These are phyloP conservation scores for Dasypogon diadema DNA, from an alignment of 2,888 invertebrate genomes.

Conservation along the genomic window DNA sequence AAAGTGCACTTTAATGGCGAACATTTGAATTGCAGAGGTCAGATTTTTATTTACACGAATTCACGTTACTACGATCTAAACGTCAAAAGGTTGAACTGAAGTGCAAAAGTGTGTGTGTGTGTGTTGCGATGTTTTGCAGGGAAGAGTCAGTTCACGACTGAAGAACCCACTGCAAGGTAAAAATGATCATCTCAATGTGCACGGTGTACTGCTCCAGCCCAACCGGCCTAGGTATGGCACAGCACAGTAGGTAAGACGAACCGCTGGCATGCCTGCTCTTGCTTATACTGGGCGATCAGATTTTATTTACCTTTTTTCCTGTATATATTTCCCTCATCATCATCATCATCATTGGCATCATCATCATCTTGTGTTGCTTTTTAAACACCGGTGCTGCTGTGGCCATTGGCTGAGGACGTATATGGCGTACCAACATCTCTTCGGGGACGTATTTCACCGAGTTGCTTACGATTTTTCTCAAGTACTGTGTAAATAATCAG, in stretches of 20 bases:
- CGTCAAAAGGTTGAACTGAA: constrained; percentile 22
- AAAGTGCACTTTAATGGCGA: not conserved
- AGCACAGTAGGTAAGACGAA: constrained; percentile 6
- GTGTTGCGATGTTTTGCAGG: constrained; percentile 62
- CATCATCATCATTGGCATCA: constrained; percentile 44
- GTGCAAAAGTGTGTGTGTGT: constrained; percentile 29
- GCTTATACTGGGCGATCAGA: constrained; percentile 42
- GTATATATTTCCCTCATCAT: constrained; percentile 48
- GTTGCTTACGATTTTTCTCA: constrained; percentile 7
- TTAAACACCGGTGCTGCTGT: constrained; percentile 30
- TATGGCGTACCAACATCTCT: constrained; percentile 11
- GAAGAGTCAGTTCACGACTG: constrained; percentile 65
- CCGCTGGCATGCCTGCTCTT: constrained; percentile 44
- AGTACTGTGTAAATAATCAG: constrained; percentile 41
- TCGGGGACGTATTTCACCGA: constrained; percentile 3
- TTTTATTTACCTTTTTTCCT: constrained; percentile 47
- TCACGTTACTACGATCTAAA: constrained; percentile 36
- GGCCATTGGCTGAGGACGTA: constrained; percentile 38
- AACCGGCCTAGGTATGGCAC: constrained; percentile 19
- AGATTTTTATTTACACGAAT: constrained; percentile 1
- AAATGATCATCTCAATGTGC: constrained; percentile 39
- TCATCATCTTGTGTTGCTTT: constrained; percentile 41
- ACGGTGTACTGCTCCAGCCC: constrained; percentile 5
- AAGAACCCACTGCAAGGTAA: constrained; percentile 58
- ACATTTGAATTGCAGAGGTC: not conserved